Conservation (phyloP, 2,888 invertebrate species). For the Eupithecia tripunctaria region DNA sequence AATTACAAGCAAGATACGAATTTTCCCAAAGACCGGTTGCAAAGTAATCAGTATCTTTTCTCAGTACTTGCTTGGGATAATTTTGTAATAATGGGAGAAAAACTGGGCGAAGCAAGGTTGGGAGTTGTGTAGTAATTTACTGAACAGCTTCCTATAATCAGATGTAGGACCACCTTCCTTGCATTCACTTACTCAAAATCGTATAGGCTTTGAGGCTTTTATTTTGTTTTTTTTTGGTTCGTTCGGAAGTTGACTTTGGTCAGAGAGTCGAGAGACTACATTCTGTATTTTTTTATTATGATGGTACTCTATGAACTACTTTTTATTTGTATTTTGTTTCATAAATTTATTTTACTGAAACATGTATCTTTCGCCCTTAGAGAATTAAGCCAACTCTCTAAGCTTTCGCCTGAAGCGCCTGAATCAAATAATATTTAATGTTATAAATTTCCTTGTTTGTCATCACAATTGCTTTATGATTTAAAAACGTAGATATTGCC, state of each 20-base stretch:
- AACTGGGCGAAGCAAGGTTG: conserved; percentile 15
- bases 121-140: background rate
- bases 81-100: conserved; percentile 14
- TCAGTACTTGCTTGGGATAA: conserved; percentile 15
- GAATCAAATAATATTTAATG: too few relatives aligned
- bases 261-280: too few relatives aligned
- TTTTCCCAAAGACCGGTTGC: conserved; percentile 43
- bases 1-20: conserved; percentile 5
- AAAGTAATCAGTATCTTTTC: conserved; percentile 28
- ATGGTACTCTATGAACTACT: too few relatives aligned
- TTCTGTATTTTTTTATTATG: too few relatives aligned
- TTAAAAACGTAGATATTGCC: background rate
- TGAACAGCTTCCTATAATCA: background rate
- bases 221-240: background rate
- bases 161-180: conserved; percentile 3
- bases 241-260: background rate
- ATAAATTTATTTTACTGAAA: too few relatives aligned
- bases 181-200: background rate
- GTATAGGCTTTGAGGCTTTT: background rate
- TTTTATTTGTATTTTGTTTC: too few relatives aligned
- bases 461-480: too few relatives aligned
- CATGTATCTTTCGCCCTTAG: too few relatives aligned
- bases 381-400: too few relatives aligned
- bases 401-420: too few relatives aligned
- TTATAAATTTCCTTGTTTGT: too few relatives aligned